Percentiles rank a stretch among this genome's conserved stretches.
Evolutionary conservation across 2,888 invertebrate genomes (phyloP).

Genomic region (Protonemura montana): DNA sequence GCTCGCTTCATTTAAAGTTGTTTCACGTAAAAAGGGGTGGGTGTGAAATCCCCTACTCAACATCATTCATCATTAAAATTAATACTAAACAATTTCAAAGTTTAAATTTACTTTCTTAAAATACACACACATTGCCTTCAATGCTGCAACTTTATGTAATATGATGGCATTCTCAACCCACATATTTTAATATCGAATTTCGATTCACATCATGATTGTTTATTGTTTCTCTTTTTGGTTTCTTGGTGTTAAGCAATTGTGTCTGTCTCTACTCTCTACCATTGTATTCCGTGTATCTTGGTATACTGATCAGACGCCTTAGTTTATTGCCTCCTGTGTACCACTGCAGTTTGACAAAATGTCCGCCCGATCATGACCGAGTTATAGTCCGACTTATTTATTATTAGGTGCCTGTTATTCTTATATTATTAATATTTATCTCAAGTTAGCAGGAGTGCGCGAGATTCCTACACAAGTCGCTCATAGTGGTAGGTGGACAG

Average conservation of each 20-base stretch:
- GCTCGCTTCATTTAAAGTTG: background rate
- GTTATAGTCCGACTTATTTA: background rate
- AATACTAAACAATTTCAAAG: background rate
- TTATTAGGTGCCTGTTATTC: background rate
- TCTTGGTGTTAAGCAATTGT: background rate
- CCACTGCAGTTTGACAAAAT: background rate
- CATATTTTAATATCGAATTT: background rate
- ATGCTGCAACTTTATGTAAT: background rate
- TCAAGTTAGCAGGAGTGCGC: background rate
- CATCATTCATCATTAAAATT: slow-evolving; percentile 3
- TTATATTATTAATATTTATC: background rate
- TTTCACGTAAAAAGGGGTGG: background rate
- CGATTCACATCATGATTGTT: slow-evolving; percentile 4
- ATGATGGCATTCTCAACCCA: background rate
- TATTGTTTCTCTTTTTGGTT: slow-evolving; percentile 12
- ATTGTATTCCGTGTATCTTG: background rate
- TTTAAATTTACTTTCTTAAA: background rate
- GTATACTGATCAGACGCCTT: background rate
- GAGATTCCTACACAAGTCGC: background rate
- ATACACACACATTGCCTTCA: background rate
- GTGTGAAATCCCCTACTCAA: slow-evolving; percentile 7
- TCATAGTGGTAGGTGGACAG: background rate
- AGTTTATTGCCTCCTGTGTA: background rate
- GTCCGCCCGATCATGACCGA: background rate
- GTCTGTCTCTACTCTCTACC: background rate